These are phyloP conservation scores for Slavum lentiscoides DNA, from an alignment of 2,888 invertebrate genomes.

Conservation along the genomic window DNA sequence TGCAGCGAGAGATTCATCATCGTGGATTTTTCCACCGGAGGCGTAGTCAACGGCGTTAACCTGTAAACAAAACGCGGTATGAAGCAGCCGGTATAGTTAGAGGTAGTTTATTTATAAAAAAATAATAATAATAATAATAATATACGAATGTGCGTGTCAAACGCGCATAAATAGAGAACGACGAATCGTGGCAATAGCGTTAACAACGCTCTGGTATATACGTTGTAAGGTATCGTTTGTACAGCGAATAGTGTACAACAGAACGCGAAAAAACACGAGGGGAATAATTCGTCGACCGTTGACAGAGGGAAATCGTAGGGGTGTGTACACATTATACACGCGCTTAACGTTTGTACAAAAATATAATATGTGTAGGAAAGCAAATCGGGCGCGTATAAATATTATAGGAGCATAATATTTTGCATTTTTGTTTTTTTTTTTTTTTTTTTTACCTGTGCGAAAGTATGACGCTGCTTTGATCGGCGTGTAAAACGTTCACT, in stretches of 20 bases:
- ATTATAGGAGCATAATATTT: too few species aligned
- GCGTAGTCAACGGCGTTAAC: slow-evolving; percentile 80
- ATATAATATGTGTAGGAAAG: too few species aligned
- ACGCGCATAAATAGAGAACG: not conserved
- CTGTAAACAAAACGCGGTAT: slow-evolving; percentile 61
- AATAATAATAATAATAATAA: too few species aligned
- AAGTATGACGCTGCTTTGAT: slow-evolving; percentile 79
- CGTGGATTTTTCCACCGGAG: slow-evolving; percentile 83
- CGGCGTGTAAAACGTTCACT: slow-evolving; percentile 84
- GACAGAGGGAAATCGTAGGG: slow-evolving; percentile 8
- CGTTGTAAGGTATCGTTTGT: slow-evolving; percentile 43
- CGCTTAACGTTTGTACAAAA: too few species aligned
- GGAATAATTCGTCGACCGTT: not conserved
- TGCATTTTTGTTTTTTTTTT: not conserved
- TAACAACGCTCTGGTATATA: slow-evolving; percentile 41
- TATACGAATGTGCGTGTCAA: slow-evolving; percentile 26
- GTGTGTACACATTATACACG: not conserved
- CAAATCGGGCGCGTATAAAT: too few species aligned
- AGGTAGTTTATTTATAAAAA: too few species aligned
- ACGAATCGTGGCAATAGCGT: slow-evolving; percentile 26
- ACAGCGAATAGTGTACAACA: too few species aligned
- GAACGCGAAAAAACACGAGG: too few species aligned
- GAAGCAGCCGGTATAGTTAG: too few species aligned
- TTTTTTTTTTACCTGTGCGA: slow-evolving; percentile 72
- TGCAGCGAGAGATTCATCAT: slow-evolving; percentile 86